Evolutionary conservation across 1,140 invertebrate genomes (phyloP).

Genomic region (Bemisia tabaci): DNA sequence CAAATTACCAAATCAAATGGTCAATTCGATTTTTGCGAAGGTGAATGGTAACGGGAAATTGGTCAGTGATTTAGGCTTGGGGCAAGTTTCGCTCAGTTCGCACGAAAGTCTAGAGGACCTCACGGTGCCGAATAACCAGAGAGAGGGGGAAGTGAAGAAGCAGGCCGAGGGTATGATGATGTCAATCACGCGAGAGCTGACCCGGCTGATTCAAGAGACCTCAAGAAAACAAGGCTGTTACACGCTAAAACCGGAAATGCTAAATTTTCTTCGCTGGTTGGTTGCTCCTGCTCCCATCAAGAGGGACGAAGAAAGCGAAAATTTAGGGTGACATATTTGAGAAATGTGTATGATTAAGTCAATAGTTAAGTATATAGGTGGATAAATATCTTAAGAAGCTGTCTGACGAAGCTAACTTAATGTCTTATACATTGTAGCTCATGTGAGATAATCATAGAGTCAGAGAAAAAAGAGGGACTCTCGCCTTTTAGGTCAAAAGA

Average conservation of each 20-base stretch:
- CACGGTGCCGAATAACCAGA: background rate
- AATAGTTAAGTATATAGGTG: too few relatives aligned
- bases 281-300: background rate
- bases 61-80: background rate
- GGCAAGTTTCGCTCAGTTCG: background rate
- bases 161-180: background rate
- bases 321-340: too few relatives aligned
- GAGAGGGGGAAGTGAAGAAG: background rate
- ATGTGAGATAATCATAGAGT: too few relatives aligned
- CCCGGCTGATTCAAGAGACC: background rate
- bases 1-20: background rate
- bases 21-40: background rate
- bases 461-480: too few relatives aligned
- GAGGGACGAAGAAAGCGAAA: background rate
- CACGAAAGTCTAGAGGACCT: background rate
- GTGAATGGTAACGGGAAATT: background rate
- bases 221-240: background rate
- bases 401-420: too few relatives aligned
- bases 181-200: background rate
- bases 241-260: background rate
- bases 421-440: too few relatives aligned
- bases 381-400: too few relatives aligned
- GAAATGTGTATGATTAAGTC: too few relatives aligned
- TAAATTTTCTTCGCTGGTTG: background rate
- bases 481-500: too few relatives aligned